Evolutionary conservation across 2,797 vertebrate species (phyloP), one percentile per base, ranked within the genome.

Genomic region (Girardinus metallicus): DNA sequence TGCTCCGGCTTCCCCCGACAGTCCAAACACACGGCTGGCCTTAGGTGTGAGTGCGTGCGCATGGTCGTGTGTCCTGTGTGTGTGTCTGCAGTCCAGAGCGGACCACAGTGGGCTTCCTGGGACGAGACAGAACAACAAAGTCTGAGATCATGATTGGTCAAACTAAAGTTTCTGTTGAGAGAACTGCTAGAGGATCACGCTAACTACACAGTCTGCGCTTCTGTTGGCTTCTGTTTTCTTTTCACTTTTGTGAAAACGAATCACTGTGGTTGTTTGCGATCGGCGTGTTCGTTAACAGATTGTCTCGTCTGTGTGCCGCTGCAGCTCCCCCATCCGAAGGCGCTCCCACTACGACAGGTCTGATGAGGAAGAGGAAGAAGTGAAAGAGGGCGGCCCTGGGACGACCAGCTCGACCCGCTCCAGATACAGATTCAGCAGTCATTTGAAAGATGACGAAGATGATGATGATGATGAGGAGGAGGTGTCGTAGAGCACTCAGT

Each of bases 351-450:
- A 94, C 7, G 93, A 96, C 87, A 93, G 91, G 93, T 98, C 97
- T 53, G 98, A 99, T 12, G 97, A 99, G 86, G 97, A 95, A 36
- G 96, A 97, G 72, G 92, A 95, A 77, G 97, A 98, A n/a, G 96
- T 97, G 70, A 96, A 97, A 83, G 95, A 95, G 64, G 96, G 95
- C 71, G 90, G 93, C 80, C 86, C 88, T 71, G 91, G 92, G 2
- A 81, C 83, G 1, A 82, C 83, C 77, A 93, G 95, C 89, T 91
- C 94, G 4, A 90, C 89, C 88, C 91, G 92, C 90, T 89, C 92
- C 90, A 94, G 95, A 84, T 94, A 92, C 90, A 94, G 95, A 84
- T 94, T 90, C 47, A 70, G 90, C 92, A 96, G 92, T 92, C 94
- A 93, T 86, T 88, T 96, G 92, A 97, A 96, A 93, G 95, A 96